phyloP scores from a whole-genome alignment of 30 jellyfish, hydroid and myxozoan species.

The Hydra vulgaris region DNA sequence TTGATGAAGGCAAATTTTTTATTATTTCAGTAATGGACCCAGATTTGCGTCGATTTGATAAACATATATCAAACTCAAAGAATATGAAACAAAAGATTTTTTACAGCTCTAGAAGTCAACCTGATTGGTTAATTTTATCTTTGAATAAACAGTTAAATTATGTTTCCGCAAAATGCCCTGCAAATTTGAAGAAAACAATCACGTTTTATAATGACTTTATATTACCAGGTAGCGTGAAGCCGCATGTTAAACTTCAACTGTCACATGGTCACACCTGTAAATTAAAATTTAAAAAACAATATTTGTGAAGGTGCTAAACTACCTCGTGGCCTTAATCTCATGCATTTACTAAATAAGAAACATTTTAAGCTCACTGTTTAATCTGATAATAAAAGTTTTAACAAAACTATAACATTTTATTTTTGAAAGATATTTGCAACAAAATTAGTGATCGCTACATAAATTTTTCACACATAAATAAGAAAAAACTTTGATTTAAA shows the following conservation, averaged over 20 bases:
- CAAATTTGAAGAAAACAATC: background rate
- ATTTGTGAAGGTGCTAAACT: no score
- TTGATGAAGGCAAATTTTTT: background rate
- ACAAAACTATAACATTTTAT: no score
- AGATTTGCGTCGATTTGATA: slow-evolving; percentile 6
- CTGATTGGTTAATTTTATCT: background rate
- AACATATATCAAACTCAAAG: background rate
- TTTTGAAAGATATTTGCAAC: no score
- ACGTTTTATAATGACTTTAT: background rate
- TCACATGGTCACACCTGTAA: slow-evolving; percentile 3
- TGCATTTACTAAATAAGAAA: no score
- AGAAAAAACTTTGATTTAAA: no score
- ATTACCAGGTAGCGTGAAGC: background rate
- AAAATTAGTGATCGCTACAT: no score
- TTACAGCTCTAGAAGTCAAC: slow-evolving; percentile 1
- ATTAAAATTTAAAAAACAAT: background rate
- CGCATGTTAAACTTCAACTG: slow-evolving; percentile 4
- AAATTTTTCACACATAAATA: no score
- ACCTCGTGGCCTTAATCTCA: no score
- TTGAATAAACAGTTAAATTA: background rate
- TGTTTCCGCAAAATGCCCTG: background rate
- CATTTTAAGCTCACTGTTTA: no score
- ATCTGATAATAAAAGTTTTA: no score
- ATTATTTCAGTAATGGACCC: slow-evolving; percentile 7
- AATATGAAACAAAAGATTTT: background rate